Conservation (phyloP, 2,797 vertebrate genomes). For the Phataginus tetradactyla region DNA sequence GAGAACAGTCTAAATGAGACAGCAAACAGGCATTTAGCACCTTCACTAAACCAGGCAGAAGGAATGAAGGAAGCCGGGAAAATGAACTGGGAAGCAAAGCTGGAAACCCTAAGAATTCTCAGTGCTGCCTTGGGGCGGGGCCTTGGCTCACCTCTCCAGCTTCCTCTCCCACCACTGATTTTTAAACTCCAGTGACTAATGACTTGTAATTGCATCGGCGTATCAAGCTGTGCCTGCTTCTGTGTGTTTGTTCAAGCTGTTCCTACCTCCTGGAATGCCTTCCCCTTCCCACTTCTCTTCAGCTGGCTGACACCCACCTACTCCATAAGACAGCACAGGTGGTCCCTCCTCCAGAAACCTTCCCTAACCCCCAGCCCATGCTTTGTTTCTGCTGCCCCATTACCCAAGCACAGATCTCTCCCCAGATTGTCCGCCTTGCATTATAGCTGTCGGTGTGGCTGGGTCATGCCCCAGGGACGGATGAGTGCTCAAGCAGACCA, state of each 20-base stretch:
- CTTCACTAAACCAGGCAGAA: neutral
- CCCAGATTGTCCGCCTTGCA: neutral
- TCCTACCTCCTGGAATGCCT: neutral
- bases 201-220: neutral
- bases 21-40: neutral
- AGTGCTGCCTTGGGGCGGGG: neutral
- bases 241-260: constrained; percentile 37
- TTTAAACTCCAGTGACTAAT: neutral
- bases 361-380: neutral
- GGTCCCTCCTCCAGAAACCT: neutral
- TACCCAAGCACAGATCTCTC: neutral
- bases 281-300: neutral
- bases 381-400: neutral
- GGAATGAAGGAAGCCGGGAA: neutral
- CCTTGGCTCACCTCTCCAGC: neutral
- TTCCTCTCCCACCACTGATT: neutral
- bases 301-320: neutral
- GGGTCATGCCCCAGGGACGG: neutral
- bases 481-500: too few species aligned
- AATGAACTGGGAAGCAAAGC: neutral
- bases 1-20: constrained; percentile 18
- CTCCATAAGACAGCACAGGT: neutral
- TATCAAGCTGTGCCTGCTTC: constrained; percentile 37
- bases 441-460: neutral
- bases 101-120: neutral